Base-by-base conservation (phyloP, 1,140 invertebrate genomes). In the Tetramorium alpestre region DNA sequence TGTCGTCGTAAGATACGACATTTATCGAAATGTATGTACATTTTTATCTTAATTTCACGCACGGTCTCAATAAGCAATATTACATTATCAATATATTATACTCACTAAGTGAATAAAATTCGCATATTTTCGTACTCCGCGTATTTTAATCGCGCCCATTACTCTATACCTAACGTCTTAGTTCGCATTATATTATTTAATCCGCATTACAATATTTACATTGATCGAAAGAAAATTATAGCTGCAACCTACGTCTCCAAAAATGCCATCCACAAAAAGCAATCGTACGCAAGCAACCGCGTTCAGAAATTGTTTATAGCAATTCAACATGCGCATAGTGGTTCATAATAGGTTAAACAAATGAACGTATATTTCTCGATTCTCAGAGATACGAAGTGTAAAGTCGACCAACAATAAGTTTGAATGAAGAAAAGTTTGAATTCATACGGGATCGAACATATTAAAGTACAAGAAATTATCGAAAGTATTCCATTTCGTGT, bases 101-200 rank as follows among this genome's bases (percentile, higher is more conserved):
- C 28, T 33, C 28, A 33, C 2, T 33, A 33, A 1, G 28, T 33
- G 28, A 33, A 33, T 33, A 33, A 33, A 33, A 33, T 33, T 33
- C 28, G 56, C 11, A 28, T 44, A 38, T 76, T 2, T 33, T 4
- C 33, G 22, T 47, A 28, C 3, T 60, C 11, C 11, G 25, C 13
- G 11, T 67, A 67, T 10, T 16, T 54, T 11, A n/a, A 62, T 77
- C 8, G 18, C 64, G 62, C 13, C n/a, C 49, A 69, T 81, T 25
- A 69, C 16, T 41, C 33, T 33, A 33, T 33, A 33, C 33, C 0
- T 47, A 25, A 56, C 69, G 77, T 69, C 56, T 69, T 16, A 56
- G 69, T 56, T 69, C 13, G 64, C 8, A 47, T 80, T 47, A 38
- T 67, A 69, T 69, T 80, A 41, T 69, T 80, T 80, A 69, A 81